Evolutionary conservation across 2,113 vertebrate species (phyloP).

Genomic region (Saguinus midas): DNA sequence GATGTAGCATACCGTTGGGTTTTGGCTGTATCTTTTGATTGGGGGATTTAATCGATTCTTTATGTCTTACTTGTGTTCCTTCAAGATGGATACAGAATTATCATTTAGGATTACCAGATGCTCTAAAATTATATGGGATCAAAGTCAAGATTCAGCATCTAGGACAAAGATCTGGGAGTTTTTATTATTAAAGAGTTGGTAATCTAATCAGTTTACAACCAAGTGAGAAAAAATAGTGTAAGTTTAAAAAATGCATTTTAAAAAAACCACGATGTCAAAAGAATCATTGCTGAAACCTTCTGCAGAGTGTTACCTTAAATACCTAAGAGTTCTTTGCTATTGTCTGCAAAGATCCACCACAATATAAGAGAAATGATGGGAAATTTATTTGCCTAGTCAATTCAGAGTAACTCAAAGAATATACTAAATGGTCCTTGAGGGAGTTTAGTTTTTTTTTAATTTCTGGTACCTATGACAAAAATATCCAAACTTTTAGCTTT

Average conservation of each 20-base stretch:
- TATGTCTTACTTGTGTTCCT: background rate
- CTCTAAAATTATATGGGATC: background rate
- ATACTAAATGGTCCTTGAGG: background rate
- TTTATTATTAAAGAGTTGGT: background rate
- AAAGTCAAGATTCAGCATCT: background rate
- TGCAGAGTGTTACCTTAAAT: no score
- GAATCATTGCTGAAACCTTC: background rate
- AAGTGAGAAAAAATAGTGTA: background rate
- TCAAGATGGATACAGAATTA: background rate
- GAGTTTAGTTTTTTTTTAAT: background rate
- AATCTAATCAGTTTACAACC: background rate
- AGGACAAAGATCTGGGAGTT: background rate
- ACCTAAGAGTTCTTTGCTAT: background rate
- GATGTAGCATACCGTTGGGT: no score
- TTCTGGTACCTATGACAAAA: background rate
- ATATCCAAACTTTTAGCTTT: background rate
- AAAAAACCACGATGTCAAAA: background rate
- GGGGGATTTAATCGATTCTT: no score
- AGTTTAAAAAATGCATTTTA: background rate
- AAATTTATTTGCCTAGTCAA: background rate
- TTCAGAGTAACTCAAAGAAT: background rate
- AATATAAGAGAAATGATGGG: accelerated
- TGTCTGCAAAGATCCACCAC: background rate
- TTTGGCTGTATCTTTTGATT: no score
- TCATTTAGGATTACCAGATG: background rate